Percentiles rank a stretch among this genome's conserved stretches.
phyloP scores from a whole-genome alignment of 2,113 vertebrate species.

The Aldabrachelys gigantea region DNA sequence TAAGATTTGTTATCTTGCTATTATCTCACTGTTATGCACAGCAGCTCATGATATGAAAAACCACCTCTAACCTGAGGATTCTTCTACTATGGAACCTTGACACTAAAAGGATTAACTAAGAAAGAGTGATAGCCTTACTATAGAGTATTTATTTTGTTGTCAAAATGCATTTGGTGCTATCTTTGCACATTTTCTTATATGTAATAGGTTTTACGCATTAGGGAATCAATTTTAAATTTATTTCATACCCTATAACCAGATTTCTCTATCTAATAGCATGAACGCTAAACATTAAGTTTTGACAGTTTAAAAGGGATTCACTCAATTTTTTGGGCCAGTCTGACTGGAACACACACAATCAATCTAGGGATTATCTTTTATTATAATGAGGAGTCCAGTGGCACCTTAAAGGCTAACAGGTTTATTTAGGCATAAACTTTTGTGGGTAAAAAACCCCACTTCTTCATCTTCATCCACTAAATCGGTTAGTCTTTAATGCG shows the following conservation, averaged over 20 bases:
- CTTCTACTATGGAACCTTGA: background rate
- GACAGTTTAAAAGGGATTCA: no score
- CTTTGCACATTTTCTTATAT: background rate
- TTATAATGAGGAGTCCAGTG: no score
- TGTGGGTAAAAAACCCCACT: no score
- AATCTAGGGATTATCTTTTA: background rate
- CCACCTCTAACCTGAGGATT: background rate
- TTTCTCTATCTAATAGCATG: background rate
- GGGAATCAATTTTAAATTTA: background rate
- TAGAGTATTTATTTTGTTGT: background rate
- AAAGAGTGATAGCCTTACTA: background rate
- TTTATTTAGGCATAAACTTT: no score
- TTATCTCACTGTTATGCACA: background rate
- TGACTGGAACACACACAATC: background rate
- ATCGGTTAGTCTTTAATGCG: no score
- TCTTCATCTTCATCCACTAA: no score
- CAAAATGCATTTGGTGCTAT: background rate
- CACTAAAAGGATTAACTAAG: background rate
- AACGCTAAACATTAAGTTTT: no score
- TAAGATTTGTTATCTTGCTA: background rate
- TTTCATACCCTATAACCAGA: background rate
- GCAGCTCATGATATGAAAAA: background rate
- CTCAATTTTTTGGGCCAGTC: no score
- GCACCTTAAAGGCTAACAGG: no score
- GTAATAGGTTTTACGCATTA: background rate